Evolutionary conservation across 1,140 invertebrate genomes (phyloP).

Genomic region (Drosophila funebris): DNA sequence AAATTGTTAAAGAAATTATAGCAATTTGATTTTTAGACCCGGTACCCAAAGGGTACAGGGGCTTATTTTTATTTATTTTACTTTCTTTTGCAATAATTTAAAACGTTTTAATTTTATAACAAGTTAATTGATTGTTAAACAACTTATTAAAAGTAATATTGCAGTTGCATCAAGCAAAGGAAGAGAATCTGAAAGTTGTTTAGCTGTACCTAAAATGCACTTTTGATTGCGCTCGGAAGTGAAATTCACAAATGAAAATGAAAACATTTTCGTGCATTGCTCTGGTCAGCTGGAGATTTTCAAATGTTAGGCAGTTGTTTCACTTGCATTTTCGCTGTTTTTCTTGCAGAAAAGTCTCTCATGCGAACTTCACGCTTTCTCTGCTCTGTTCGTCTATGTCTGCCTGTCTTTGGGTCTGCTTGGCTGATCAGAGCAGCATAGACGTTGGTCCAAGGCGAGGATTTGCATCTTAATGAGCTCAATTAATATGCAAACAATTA

Average conservation of each 20-base stretch:
- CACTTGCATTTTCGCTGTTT: conserved; percentile 70
- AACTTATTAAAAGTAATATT: no score
- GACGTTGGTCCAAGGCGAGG: conserved; percentile 22
- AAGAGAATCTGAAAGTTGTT: no score
- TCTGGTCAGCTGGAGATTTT: conserved; percentile 19
- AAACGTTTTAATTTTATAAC: no score
- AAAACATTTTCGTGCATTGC: conserved; percentile 28
- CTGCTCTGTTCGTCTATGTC: conserved; percentile 2
- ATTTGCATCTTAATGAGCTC: conserved; percentile 77
- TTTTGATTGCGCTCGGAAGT: conserved; percentile 17
- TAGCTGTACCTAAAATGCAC: no score
- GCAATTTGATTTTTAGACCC: no score
- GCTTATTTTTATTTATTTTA: no score
- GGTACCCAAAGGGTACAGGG: no score
- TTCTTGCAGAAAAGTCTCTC: conserved; percentile 51
- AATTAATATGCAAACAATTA: conserved; percentile 79
- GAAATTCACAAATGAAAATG: conserved; percentile 21
- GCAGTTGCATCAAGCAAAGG: no score
- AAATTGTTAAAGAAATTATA: no score
- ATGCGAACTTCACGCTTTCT: conserved; percentile 65
- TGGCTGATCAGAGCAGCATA: conserved; percentile 47
- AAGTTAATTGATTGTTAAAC: no score
- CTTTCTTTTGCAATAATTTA: no score
- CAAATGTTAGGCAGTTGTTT: conserved; percentile 8
- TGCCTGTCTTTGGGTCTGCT: conserved; percentile 11